Conservation (phyloP, 2,797 vertebrate species). For the Pseudochaenichthys georgianus region DNA sequence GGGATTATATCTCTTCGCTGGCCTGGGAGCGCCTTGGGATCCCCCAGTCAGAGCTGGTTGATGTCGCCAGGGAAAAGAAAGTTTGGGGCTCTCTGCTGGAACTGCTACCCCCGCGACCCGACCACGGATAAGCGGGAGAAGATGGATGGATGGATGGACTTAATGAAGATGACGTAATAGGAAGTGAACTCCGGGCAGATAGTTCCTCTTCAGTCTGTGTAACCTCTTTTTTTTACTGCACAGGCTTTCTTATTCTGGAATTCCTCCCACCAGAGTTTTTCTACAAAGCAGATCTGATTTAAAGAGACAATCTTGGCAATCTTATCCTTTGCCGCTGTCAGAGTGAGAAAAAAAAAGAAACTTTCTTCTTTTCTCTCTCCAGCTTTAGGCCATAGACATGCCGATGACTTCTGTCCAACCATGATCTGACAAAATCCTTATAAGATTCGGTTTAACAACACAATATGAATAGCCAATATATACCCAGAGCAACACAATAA, state of each 20-base stretch:
- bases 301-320: constrained; percentile 51
- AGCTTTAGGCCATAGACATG: background rate
- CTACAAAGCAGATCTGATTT: constrained; percentile 62
- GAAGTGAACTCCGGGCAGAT: constrained; percentile 28
- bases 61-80: too few species aligned
- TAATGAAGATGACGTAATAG: constrained; percentile 21
- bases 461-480: background rate
- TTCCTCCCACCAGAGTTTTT: constrained; percentile 57
- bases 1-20: too few species aligned
- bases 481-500: background rate
- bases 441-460: background rate
- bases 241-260: constrained; percentile 36
- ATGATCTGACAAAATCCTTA: background rate
- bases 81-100: too few species aligned
- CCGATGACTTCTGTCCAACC: background rate
- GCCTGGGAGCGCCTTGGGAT: too few species aligned
- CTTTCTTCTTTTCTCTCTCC: constrained; percentile 10
- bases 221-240: constrained; percentile 12
- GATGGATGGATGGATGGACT: too few species aligned
- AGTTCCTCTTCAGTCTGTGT: constrained; percentile 19
- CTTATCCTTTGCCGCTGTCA: constrained; percentile 43
- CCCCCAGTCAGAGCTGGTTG: too few species aligned
- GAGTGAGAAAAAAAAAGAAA: constrained; percentile 30
- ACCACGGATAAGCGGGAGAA: too few species aligned
- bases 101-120: too few species aligned